Evolutionary conservation across 92 coral and sea anemone species (phyloP).

Genomic region (Parazoanthus swiftii): DNA sequence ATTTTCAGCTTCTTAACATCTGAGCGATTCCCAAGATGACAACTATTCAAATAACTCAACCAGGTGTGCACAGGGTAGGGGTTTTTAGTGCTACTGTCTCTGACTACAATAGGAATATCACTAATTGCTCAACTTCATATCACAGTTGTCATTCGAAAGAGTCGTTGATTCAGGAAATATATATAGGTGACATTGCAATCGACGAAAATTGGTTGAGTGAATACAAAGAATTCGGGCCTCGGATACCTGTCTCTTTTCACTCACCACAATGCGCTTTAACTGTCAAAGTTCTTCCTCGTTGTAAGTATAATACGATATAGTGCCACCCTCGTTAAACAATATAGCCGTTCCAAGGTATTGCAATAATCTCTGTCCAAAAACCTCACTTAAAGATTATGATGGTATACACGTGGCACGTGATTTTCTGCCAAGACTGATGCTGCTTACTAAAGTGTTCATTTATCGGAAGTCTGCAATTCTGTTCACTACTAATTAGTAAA

Average conservation of each 20-base stretch:
- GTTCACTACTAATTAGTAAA: background rate
- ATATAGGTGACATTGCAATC: slow-evolving; percentile 23
- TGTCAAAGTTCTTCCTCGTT: background rate
- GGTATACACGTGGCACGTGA: too few species aligned
- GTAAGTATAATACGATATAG: background rate
- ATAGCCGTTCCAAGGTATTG: too few species aligned
- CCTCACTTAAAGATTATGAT: too few species aligned
- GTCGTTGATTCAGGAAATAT: slow-evolving; percentile 17
- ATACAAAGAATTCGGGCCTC: background rate
- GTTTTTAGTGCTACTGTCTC: background rate
- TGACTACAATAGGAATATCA: background rate
- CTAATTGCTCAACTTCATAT: background rate
- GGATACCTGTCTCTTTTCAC: background rate
- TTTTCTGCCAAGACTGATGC: too few species aligned
- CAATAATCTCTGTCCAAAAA: too few species aligned
- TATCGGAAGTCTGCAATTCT: background rate
- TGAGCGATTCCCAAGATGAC: slow-evolving; percentile 28
- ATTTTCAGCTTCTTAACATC: too few species aligned
- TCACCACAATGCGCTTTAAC: slow-evolving; percentile 25
- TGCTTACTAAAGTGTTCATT: too few species aligned
- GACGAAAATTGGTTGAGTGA: slow-evolving; percentile 25
- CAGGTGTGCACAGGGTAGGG: slow-evolving; percentile 16
- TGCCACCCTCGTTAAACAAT: too few species aligned
- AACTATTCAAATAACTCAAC: slow-evolving; percentile 21
- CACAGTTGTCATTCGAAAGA: slow-evolving; percentile 17